A percentile compares a stretch with the other conserved stretches of the same genome.
phyloP scores from a whole-genome alignment of 2,113 vertebrate species.

The Atherinomorus stipes region DNA sequence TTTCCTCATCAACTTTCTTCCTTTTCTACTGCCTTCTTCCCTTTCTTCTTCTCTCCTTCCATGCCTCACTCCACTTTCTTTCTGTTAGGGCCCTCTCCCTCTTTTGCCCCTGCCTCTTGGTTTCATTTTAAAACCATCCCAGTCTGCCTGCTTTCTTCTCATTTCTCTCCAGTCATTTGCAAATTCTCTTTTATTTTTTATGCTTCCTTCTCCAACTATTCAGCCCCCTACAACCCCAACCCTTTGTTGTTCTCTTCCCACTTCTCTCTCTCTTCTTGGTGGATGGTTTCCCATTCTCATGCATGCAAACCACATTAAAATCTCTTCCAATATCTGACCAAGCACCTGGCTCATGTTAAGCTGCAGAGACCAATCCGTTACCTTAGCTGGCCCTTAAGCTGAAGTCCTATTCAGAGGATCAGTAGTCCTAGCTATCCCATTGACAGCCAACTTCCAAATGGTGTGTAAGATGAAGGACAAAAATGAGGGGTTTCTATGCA shows the following conservation, averaged over 20 bases:
- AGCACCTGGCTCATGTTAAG: slow-evolving; percentile 67
- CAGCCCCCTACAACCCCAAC: background rate
- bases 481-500: background rate
- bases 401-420: slow-evolving; percentile 53
- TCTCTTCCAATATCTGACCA: slow-evolving; percentile 71
- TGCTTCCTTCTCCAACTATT: slow-evolving; percentile 11
- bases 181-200: slow-evolving; percentile 30
- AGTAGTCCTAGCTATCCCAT: slow-evolving; percentile 33
- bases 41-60: slow-evolving; percentile 36
- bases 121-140: slow-evolving; percentile 52
- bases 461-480: slow-evolving; percentile 1
- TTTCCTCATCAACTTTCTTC: slow-evolving; percentile 23
- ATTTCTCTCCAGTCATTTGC: slow-evolving; percentile 41
- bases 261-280: slow-evolving; percentile 30
- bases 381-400: slow-evolving; percentile 53
- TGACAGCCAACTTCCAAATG: slow-evolving; percentile 38
- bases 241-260: slow-evolving; percentile 25
- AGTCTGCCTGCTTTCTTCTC: slow-evolving; percentile 19
- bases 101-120: slow-evolving; percentile 10
- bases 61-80: slow-evolving; percentile 47
- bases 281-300: slow-evolving; percentile 44
- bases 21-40: slow-evolving; percentile 50
- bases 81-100: slow-evolving; percentile 37
- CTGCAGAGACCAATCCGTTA: slow-evolving; percentile 70
- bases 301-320: slow-evolving; percentile 73